Percentiles rank a stretch among this genome's conserved stretches.
Conservation (phyloP, 1,140 invertebrate genomes). For the Calycopis cecrops region DNA sequence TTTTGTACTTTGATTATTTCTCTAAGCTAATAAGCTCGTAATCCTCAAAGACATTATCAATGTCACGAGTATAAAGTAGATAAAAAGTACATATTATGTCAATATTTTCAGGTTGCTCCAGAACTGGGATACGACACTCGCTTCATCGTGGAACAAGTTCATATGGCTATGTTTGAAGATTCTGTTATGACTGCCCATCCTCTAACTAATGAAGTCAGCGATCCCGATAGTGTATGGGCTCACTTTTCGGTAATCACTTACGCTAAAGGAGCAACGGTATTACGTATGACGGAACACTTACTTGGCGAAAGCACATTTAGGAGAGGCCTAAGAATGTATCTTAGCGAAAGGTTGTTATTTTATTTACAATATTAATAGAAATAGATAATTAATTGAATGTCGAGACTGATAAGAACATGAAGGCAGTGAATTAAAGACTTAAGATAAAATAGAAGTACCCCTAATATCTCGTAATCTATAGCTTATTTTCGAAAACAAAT, state of each 20-base stretch:
- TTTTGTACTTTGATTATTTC: too few relatives aligned
- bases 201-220: constrained; percentile 70
- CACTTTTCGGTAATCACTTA: constrained; percentile 79
- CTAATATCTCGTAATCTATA: too few relatives aligned
- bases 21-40: too few relatives aligned
- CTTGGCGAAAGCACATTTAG: constrained; percentile 79
- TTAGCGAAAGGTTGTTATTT: constrained; percentile 70
- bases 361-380: too few relatives aligned
- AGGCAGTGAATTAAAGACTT: too few relatives aligned
- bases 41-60: too few relatives aligned
- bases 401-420: too few relatives aligned
- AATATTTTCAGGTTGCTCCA: constrained; percentile 61
- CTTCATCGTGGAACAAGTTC: constrained; percentile 80
- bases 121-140: constrained; percentile 66
- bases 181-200: constrained; percentile 79
- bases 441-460: too few relatives aligned
- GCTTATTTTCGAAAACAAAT: too few relatives aligned
- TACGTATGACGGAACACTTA: constrained; percentile 84
- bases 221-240: constrained; percentile 64
- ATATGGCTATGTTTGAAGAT: constrained; percentile 80
- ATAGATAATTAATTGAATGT: too few relatives aligned
- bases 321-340: constrained; percentile 76
- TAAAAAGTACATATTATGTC: too few relatives aligned
- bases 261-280: constrained; percentile 80
- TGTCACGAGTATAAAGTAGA: too few relatives aligned